Evolutionary conservation across 2,113 vertebrate genomes (phyloP), one percentile per base, ranked within the genome.

Genomic region (Leucosticte australis): DNA sequence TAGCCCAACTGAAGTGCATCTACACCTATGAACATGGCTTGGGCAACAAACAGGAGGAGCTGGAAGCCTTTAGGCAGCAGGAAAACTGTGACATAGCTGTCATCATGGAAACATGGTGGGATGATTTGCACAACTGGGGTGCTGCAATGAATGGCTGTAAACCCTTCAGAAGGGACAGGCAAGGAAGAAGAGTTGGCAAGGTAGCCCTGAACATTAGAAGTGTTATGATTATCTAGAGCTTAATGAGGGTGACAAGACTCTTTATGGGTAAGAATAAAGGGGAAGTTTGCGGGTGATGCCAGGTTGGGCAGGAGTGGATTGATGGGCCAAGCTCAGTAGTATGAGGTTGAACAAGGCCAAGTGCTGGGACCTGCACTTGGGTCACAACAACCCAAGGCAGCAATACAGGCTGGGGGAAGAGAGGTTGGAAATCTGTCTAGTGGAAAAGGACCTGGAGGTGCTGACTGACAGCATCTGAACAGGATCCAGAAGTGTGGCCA

Each of bases 341-440:
- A 59, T 14, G 33, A 24, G 11, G 33, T 1, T 52, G 28, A 74
- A 81, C 13, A 67, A 50, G 50, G 44, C 23, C 27, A 74, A 33
- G 19, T 24, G 7, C 28, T 0, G 0, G 24, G 4, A n/a, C 13
- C 19, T 67, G 19, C 64, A n/a, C 23, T 5, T n/a, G 33, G 7
- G 15, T 30, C 28, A 24, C 60, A 74, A 46, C 7, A 75, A 52
- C 7, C 9, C 9, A 24, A 60, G 9, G 13, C 16, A 53, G 30
- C 0, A 2, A 30, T 53, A 47, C 20, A 60, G 39, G 20, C 11
- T 12, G 4, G 53, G 19, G 13, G 4, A 33, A 53, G 28, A 75
- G 20, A 26, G n/a, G 46, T 7, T 75, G 46, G 23, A 39, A 75
- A 75, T 19, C 6, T 17, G 33, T 33, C 60, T 8, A 7, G 15